These are phyloP conservation scores for Sterna hirundo DNA, from an alignment of 2,113 vertebrate genomes.

Conservation along the genomic window DNA sequence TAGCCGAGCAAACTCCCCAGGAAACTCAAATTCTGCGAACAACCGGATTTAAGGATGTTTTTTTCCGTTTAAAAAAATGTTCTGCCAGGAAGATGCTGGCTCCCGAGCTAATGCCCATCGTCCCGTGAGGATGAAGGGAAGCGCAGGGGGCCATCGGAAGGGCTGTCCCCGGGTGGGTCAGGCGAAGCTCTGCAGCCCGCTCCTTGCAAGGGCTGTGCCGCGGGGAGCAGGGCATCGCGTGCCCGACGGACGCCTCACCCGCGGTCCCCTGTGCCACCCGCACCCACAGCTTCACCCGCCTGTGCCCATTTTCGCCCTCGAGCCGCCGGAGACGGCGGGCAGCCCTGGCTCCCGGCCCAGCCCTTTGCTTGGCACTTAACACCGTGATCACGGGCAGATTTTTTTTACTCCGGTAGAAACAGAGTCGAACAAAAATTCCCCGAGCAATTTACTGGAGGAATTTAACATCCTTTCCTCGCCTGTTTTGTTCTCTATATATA, in stretches of 20 bases:
- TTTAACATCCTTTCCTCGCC: background rate
- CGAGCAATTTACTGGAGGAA: background rate
- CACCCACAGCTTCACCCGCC: background rate
- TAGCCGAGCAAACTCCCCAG: background rate
- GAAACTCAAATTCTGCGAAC: background rate
- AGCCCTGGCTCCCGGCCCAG: background rate
- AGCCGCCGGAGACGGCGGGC: background rate
- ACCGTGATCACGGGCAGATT: background rate
- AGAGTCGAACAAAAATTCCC: background rate
- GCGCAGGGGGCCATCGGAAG: background rate
- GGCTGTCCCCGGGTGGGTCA: accelerated
- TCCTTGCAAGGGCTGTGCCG: accelerated
- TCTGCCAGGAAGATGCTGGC: background rate
- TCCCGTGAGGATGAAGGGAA: accelerated
- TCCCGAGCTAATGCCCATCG: background rate
- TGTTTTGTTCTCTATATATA: background rate
- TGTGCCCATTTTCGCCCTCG: accelerated
- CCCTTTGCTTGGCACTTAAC: background rate
- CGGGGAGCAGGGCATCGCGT: background rate
- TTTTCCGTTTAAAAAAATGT: background rate
- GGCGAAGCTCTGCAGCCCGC: background rate
- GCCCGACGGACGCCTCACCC: background rate
- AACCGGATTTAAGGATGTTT: background rate
- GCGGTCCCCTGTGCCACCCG: background rate
- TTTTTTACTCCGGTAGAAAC: background rate